Evolutionary conservation across 2,113 vertebrate species (phyloP).

Genomic region (Saccopteryx leptura): DNA sequence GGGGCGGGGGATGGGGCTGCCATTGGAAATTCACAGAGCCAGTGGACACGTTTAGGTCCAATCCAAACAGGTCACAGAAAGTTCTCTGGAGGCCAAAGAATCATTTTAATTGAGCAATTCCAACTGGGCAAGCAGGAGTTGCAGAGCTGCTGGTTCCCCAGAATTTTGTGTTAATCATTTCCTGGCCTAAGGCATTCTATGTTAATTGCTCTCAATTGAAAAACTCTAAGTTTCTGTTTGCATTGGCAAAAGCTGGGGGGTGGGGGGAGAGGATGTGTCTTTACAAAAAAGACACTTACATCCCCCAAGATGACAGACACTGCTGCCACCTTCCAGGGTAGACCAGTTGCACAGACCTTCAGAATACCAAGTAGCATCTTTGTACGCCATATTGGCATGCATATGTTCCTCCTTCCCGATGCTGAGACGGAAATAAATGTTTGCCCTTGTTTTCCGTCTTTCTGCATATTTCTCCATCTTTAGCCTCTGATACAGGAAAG

Average conservation of each 20-base stretch:
- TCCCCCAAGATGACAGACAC: neutral
- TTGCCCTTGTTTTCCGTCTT: constrained; percentile 53
- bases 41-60: constrained; percentile 46
- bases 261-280: neutral
- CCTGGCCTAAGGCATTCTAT: constrained; percentile 62
- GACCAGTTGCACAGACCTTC: constrained; percentile 46
- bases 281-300: neutral
- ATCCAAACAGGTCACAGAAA: neutral
- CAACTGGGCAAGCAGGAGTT: neutral
- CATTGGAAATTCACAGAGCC: neutral
- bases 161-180: constrained; percentile 76
- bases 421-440: constrained; percentile 53
- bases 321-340: neutral
- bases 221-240: constrained; percentile 68
- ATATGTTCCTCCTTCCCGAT: neutral
- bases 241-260: constrained; percentile 37
- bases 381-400: neutral
- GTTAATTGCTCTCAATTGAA: constrained; percentile 70
- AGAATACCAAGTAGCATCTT: neutral
- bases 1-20: neutral
- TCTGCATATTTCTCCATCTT: constrained; percentile 45
- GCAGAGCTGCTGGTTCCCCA: neutral
- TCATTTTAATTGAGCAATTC: neutral
- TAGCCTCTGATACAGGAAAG: neutral
- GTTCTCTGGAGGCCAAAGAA: neutral